A percentile compares a stretch with the other conserved stretches of the same genome.
Conservation (phyloP, 23 tunicate species). For the Clavelina lepadiformis region DNA sequence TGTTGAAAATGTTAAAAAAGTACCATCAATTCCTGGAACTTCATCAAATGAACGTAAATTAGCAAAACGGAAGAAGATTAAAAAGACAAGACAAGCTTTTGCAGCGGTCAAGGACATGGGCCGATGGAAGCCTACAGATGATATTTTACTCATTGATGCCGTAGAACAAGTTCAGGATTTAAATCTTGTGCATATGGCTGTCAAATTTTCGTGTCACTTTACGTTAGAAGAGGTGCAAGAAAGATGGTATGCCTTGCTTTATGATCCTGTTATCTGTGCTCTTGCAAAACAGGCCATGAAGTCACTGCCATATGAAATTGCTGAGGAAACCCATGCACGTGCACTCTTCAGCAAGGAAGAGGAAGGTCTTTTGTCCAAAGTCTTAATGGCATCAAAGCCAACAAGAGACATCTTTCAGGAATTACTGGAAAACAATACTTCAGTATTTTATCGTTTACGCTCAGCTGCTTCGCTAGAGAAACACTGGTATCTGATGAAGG, state of each 20-base stretch:
- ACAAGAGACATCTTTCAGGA: constrained; percentile 34
- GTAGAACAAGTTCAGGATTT: constrained; percentile 63
- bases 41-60: constrained; percentile 1
- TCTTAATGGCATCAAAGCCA: constrained; percentile 30
- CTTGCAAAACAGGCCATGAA: constrained; percentile 81
- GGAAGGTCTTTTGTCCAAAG: constrained; percentile 47
- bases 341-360: constrained; percentile 70
- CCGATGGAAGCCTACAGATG: constrained; percentile 93
- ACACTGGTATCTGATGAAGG: constrained; percentile 68
- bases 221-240: constrained; percentile 83
- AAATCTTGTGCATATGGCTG: constrained; percentile 47
- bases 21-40: neutral
- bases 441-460: constrained; percentile 28
- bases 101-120: constrained; percentile 93
- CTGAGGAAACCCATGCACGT: constrained; percentile 37
- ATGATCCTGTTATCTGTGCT: constrained; percentile 87
- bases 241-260: constrained; percentile 81
- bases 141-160: constrained; percentile 71
- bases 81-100: constrained; percentile 78
- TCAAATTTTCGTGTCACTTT: constrained; percentile 87
- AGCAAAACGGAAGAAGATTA: constrained; percentile 31
- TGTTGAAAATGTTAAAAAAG: constrained; percentile 2
- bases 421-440: constrained; percentile 27
- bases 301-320: constrained; percentile 60
- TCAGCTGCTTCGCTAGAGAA: constrained; percentile 30